Evolutionary conservation across 1,140 invertebrate genomes (phyloP), one percentile per base, ranked within the genome.

Genomic region (Sitodiplosis mosellana): DNA sequence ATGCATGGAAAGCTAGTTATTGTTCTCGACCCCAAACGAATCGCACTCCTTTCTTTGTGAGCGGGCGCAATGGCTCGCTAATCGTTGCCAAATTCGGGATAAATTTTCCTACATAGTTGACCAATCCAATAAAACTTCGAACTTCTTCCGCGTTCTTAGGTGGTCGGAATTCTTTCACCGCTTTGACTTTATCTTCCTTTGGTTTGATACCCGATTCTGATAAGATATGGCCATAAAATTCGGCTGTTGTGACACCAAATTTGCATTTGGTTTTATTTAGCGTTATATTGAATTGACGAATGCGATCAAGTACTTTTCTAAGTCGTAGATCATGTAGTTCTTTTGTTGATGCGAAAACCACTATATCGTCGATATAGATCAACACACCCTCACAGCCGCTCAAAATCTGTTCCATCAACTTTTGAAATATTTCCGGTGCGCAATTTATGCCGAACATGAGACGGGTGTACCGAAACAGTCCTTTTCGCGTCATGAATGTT

Each of bases 391-490:
- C 52, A 42, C 55, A 57, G 22, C 49, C 50, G 6, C 47, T 33
- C 45, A 64, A 53, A 15, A 64, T 53, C 33, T 54, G 52, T 51
- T n/a, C n/a, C n/a, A n/a, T n/a, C n/a, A n/a, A n/a, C n/a, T n/a
- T n/a, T n/a, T n/a, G n/a, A n/a, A n/a, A n/a, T n/a, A n/a, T n/a
- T n/a, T n/a, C n/a, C n/a, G n/a, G n/a, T n/a, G n/a, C n/a, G n/a
- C n/a, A n/a, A n/a, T n/a, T n/a, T n/a, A n/a, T n/a, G n/a, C n/a
- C n/a, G n/a, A n/a, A n/a, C n/a, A n/a, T n/a, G n/a, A 66, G 45
- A 27, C 62, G 46, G 38, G 59, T 62, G 50, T 63, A 66, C 41
- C 56, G 40, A 53, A 55, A 64, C 33, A 61, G 46, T 14, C 63
- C 63, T 47, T 54, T 53, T 37, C 55, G 51, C 15, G 56, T 59